phyloP scores from a whole-genome alignment of 2,113 vertebrate genomes.

The Dasyprocta punctata region DNA sequence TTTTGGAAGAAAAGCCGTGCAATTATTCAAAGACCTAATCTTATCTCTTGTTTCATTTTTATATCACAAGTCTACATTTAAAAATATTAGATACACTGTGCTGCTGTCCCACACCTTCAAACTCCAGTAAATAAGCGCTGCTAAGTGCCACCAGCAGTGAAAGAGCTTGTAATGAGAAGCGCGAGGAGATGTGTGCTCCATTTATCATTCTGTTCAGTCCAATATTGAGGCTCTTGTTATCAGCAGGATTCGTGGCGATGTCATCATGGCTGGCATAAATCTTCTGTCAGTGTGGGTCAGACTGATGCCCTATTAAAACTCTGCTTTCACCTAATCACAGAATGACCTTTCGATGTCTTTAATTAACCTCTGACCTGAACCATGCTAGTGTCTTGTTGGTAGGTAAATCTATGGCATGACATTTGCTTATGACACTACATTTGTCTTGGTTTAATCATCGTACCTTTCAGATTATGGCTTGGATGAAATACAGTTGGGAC shows the following conservation, averaged over 20 bases:
- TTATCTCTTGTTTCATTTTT: conserved; percentile 91
- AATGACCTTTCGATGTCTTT: conserved; percentile 94
- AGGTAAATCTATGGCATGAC: conserved; percentile 91
- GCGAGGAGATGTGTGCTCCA: conserved; percentile 91
- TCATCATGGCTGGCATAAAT: conserved; percentile 96
- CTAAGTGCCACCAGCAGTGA: conserved; percentile 91
- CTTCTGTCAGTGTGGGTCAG: conserved; percentile 91
- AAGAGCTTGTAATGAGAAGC: conserved; percentile 93
- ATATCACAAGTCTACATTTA: conserved; percentile 87
- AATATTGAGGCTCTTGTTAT: conserved; percentile 95
- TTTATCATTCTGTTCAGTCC: conserved; percentile 93
- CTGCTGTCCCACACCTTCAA: conserved; percentile 84
- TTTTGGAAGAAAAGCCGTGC: conserved; percentile 87
- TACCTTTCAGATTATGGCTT: conserved; percentile 81
- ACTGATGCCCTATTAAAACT: conserved; percentile 92
- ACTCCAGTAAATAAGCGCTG: conserved; percentile 87
- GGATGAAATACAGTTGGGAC: conserved; percentile 84
- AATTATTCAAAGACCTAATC: conserved; percentile 89
- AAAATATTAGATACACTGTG: conserved; percentile 86
- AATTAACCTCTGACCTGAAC: conserved; percentile 96
- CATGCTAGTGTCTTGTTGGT: conserved; percentile 89
- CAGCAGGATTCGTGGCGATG: conserved; percentile 95
- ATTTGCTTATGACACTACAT: conserved; percentile 89
- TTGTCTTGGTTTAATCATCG: conserved; percentile 87
- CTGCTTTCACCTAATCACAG: conserved; percentile 92